These are phyloP conservation scores for Mormyrops boulengeri DNA, from an alignment of 2,797 vertebrate genomes.

Conservation along the genomic window DNA sequence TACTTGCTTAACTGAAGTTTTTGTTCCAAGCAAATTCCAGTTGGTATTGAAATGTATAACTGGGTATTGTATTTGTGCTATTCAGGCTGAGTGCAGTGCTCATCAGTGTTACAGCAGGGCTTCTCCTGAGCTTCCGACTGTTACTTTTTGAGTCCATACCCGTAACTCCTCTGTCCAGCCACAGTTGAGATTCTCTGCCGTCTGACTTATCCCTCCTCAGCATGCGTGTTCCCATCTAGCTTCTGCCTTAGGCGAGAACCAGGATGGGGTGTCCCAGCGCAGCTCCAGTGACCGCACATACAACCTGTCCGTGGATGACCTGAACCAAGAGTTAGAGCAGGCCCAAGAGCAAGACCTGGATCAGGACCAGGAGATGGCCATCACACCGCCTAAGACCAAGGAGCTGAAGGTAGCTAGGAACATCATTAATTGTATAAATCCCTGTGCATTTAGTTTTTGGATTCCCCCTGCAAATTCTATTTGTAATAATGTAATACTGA, in stretches of 20 bases:
- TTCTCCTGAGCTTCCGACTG: not conserved
- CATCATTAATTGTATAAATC: not conserved
- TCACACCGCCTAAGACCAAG: constrained; percentile 73
- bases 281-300: constrained; percentile 61
- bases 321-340: constrained; percentile 58
- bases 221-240: constrained; percentile 50
- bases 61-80: not conserved
- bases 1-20: not conserved
- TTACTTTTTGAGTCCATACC: not conserved
- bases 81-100: not conserved
- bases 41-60: not conserved
- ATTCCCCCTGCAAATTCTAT: too few relatives aligned
- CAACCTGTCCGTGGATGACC: constrained; percentile 67
- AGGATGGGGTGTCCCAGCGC: constrained; percentile 69
- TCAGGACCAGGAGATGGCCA: constrained; percentile 60
- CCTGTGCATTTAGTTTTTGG: not conserved
- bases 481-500: not conserved
- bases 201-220: not conserved
- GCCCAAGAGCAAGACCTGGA: constrained; percentile 50
- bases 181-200: not conserved
- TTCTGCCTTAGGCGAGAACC: constrained; percentile 83
- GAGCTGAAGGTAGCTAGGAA: constrained; percentile 80
- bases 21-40: not conserved
- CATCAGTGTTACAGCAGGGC: not conserved
- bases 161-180: not conserved